A percentile compares a stretch with the other conserved stretches of the same genome.
phyloP scores from a whole-genome alignment of 1,140 invertebrate genomes.

The Eulimnadia texana region DNA sequence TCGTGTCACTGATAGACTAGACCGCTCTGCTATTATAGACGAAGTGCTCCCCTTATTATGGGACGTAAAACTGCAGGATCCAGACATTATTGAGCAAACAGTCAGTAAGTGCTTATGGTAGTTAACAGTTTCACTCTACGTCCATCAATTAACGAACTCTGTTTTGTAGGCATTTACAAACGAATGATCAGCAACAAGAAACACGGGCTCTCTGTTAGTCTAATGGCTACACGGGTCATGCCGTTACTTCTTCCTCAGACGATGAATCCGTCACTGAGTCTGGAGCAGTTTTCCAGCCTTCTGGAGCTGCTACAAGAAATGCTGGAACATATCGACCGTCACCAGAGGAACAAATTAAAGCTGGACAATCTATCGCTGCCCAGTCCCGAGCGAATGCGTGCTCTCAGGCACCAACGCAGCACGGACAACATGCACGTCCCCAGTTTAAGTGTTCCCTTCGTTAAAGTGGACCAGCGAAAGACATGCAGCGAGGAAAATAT shows the following conservation, averaged over 20 bases:
- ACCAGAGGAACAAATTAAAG: slow-evolving; percentile 68
- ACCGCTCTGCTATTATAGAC: slow-evolving; percentile 75
- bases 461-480: slow-evolving; percentile 66
- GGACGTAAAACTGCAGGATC: slow-evolving; percentile 70
- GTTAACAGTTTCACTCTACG: not conserved
- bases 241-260: slow-evolving; percentile 81
- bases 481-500: slow-evolving; percentile 76
- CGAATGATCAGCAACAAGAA: slow-evolving; percentile 78
- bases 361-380: slow-evolving; percentile 57
- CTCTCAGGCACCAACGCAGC: slow-evolving; percentile 62
- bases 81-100: slow-evolving; percentile 35
- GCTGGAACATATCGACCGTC: slow-evolving; percentile 75
- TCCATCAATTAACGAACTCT: too few species aligned
- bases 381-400: slow-evolving; percentile 56
- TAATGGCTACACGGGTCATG: slow-evolving; percentile 87
- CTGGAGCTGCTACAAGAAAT: slow-evolving; percentile 86
- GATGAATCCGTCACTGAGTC: slow-evolving; percentile 71
- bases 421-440: slow-evolving; percentile 71
- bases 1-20: slow-evolving; percentile 62
- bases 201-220: slow-evolving; percentile 76
- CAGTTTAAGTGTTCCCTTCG: slow-evolving; percentile 69
- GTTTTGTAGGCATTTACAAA: slow-evolving; percentile 71
- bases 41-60: slow-evolving; percentile 82
- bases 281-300: slow-evolving; percentile 75
- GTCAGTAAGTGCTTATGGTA: slow-evolving; percentile 19